Evolutionary conservation across 1,140 invertebrate species (phyloP).

Genomic region (Anadara kagoshimensis): DNA sequence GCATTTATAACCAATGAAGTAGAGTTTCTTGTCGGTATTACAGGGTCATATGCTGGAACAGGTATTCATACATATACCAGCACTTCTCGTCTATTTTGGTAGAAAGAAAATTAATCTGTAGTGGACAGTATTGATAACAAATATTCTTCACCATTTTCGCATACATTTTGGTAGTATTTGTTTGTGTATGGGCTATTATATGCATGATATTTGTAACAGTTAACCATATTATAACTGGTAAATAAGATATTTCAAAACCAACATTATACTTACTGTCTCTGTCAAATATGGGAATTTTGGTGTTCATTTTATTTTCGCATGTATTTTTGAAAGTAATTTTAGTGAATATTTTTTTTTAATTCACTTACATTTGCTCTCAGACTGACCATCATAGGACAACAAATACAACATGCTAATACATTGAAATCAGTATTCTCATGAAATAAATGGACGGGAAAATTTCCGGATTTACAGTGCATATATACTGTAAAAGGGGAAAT

Average conservation of each 20-base stretch:
- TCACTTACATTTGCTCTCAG: too few relatives aligned
- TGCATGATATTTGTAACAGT: slow-evolving; percentile 89
- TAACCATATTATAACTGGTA: slow-evolving; percentile 73
- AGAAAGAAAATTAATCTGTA: slow-evolving; percentile 71
- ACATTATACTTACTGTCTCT: too few relatives aligned
- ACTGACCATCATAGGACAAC: too few relatives aligned
- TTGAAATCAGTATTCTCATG: too few relatives aligned
- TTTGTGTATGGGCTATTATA: slow-evolving; percentile 87
- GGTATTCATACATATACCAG: slow-evolving; percentile 98
- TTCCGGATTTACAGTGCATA: too few relatives aligned
- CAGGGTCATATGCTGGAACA: slow-evolving; percentile 93
- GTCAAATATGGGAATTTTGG: too few relatives aligned
- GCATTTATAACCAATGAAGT: slow-evolving; percentile 89
- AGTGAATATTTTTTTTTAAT: too few relatives aligned
- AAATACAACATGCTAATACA: too few relatives aligned
- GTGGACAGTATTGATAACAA: slow-evolving; percentile 27
- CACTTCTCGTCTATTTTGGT: slow-evolving; percentile 87
- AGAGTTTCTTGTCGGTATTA: slow-evolving; percentile 82
- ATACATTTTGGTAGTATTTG: slow-evolving; percentile 84
- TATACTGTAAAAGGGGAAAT: too few relatives aligned
- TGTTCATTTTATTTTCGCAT: too few relatives aligned
- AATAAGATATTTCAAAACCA: slow-evolving; percentile 18
- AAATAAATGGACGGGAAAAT: too few relatives aligned
- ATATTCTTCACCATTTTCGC: slow-evolving; percentile 88
- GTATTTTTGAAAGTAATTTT: too few relatives aligned